A percentile compares a stretch with the other conserved stretches of the same genome.
Conservation (phyloP, 2,113 vertebrate species). For the Oncorhynchus masou region DNA sequence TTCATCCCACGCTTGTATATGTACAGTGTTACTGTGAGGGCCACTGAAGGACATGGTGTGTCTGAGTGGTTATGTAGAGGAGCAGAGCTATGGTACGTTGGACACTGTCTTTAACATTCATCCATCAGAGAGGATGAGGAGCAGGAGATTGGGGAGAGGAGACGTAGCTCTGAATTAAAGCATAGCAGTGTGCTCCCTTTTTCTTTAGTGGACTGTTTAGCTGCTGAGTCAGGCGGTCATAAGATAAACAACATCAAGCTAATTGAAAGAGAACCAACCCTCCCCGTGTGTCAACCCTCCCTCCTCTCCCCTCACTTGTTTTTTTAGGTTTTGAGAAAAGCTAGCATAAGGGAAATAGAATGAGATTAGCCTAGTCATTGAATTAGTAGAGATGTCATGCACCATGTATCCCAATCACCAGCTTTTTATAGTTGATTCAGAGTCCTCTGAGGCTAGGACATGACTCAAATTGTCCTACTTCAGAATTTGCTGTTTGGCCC, state of each 20-base stretch:
- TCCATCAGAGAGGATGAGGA: not conserved
- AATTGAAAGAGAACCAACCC: slow-evolving; percentile 19
- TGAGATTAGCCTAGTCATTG: not conserved
- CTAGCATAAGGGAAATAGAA: not conserved
- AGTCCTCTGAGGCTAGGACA: slow-evolving; percentile 10
- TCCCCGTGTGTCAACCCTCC: not conserved
- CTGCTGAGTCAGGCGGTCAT: slow-evolving; percentile 31
- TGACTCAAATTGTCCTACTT: too few relatives aligned
- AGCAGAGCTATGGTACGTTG: not conserved
- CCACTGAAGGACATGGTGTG: too few relatives aligned
- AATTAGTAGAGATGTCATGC: not conserved
- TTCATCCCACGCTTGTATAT: not conserved
- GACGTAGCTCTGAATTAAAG: slow-evolving; percentile 46
- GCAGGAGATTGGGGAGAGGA: slow-evolving; percentile 19
- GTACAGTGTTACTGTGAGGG: too few relatives aligned
- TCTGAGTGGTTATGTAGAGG: too few relatives aligned
- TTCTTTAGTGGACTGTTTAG: not conserved
- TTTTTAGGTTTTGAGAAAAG: not conserved
- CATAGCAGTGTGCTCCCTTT: slow-evolving; percentile 16
- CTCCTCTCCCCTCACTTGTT: not conserved
- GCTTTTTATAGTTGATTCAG: slow-evolving; percentile 11
- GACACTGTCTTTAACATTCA: slow-evolving; percentile 17
- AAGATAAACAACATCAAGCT: slow-evolving; percentile 22
- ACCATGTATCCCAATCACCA: too few relatives aligned
- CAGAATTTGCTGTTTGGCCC: too few relatives aligned